Evolutionary conservation across 2,797 vertebrate genomes (phyloP).

Genomic region (Acestrorhynchus altus): DNA sequence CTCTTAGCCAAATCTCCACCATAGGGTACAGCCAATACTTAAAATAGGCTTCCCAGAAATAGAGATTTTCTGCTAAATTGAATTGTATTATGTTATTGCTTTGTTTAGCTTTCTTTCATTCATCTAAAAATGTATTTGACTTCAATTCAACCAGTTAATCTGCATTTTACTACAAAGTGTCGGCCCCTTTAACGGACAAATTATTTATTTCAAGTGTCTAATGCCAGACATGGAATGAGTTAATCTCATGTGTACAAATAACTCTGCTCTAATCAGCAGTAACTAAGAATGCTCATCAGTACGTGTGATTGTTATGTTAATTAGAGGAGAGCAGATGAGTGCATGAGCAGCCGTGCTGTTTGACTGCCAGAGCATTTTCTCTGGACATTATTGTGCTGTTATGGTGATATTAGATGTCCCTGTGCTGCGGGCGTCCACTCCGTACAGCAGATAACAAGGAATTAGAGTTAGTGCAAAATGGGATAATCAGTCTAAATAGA

Average conservation of each 20-base stretch:
- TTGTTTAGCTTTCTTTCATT: no score
- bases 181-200: no score
- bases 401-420: slow-evolving; percentile 10
- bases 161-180: no score
- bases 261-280: not conserved
- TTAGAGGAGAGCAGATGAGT: slow-evolving; percentile 1
- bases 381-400: slow-evolving; percentile 15
- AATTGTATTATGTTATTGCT: no score
- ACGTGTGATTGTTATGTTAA: slow-evolving; percentile 28
- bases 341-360: not conserved
- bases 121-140: no score
- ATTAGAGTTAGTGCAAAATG: slow-evolving; percentile 14
- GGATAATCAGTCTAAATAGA: slow-evolving; percentile 27
- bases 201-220: not conserved
- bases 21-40: no score
- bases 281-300: slow-evolving; percentile 4
- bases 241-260: not conserved
- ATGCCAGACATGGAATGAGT: not conserved
- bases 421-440: slow-evolving; percentile 19
- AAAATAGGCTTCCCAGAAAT: no score
- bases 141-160: no score
- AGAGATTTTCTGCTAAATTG: no score
- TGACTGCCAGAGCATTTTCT: slow-evolving; percentile 19
- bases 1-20: no score
- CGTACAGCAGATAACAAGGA: slow-evolving; percentile 37